phyloP scores from a whole-genome alignment of 2,888 invertebrate species.

The Mythimna ferrago region DNA sequence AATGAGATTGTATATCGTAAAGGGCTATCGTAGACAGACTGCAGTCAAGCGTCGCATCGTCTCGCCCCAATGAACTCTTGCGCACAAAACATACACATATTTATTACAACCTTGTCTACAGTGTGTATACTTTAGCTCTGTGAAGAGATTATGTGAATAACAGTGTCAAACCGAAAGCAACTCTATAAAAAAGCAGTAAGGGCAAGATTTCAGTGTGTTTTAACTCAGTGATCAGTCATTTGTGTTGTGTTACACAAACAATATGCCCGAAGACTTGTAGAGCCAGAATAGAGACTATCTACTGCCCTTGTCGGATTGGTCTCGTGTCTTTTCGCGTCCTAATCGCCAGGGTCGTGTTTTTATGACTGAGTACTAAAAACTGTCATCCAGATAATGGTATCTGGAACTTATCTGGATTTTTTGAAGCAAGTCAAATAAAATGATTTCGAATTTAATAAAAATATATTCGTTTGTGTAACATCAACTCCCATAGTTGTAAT shows the following conservation, averaged over 20 bases:
- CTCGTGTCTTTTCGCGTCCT: no score
- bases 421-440: not conserved
- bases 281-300: not conserved
- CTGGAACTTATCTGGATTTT: not conserved
- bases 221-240: slow-evolving; percentile 51
- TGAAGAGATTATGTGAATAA: slow-evolving; percentile 21
- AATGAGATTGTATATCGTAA: not conserved
- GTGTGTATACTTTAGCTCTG: not conserved
- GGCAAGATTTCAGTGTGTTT: slow-evolving; percentile 59
- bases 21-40: slow-evolving; percentile 5
- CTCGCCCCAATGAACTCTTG: slow-evolving; percentile 13
- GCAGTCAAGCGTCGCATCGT: not conserved
- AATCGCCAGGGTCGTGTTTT: no score
- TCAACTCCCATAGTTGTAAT: slow-evolving; percentile 41
- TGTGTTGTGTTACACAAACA: slow-evolving; percentile 35
- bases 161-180: slow-evolving; percentile 59
- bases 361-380: no score
- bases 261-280: not conserved
- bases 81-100: slow-evolving; percentile 22
- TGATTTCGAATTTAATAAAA: not conserved
- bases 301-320: no score
- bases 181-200: slow-evolving; percentile 55
- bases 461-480: slow-evolving; percentile 32
- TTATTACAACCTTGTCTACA: slow-evolving; percentile 13
- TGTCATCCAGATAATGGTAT: no score